Percentiles rank a stretch among this genome's conserved stretches.
Evolutionary conservation across 1,140 invertebrate species (phyloP).

Genomic region (Cheumatopsyche charites): DNA sequence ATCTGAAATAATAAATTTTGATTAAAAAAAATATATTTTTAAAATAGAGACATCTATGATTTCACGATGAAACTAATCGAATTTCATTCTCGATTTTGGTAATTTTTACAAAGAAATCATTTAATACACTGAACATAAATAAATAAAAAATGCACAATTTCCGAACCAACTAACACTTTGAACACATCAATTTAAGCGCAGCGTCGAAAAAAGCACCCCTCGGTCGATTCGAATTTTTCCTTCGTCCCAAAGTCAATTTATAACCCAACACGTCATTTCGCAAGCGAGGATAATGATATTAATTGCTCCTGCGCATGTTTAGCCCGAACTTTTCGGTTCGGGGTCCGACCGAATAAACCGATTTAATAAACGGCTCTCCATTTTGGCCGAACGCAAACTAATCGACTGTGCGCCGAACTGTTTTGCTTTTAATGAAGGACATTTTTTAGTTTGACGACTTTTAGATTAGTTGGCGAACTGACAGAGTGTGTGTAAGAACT

Average conservation of each 20-base stretch:
- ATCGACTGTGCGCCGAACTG: conserved; percentile 21
- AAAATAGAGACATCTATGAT: no score
- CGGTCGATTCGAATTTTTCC: neutral
- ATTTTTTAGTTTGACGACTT: conserved; percentile 3
- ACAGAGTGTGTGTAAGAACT: no score
- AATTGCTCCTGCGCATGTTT: neutral
- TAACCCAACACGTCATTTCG: neutral
- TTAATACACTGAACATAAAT: no score
- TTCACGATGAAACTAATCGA: no score
- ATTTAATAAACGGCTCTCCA: conserved; percentile 21
- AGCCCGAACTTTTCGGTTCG: neutral
- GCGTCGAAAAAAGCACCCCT: neutral
- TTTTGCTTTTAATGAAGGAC: conserved; percentile 11
- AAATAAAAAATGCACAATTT: no score
- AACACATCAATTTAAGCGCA: neutral
- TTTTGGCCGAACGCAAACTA: conserved; percentile 6
- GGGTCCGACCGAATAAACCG: neutral
- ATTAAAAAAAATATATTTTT: no score
- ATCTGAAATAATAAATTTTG: no score
- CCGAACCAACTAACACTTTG: no score
- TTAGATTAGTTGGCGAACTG: neutral
- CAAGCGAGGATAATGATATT: neutral
- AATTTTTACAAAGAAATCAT: no score
- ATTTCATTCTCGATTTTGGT: no score
- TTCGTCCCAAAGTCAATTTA: conserved; percentile 1